These are phyloP conservation scores for Drosophila tanythrix DNA, from an alignment of 2,888 invertebrate genomes.

Conservation along the genomic window DNA sequence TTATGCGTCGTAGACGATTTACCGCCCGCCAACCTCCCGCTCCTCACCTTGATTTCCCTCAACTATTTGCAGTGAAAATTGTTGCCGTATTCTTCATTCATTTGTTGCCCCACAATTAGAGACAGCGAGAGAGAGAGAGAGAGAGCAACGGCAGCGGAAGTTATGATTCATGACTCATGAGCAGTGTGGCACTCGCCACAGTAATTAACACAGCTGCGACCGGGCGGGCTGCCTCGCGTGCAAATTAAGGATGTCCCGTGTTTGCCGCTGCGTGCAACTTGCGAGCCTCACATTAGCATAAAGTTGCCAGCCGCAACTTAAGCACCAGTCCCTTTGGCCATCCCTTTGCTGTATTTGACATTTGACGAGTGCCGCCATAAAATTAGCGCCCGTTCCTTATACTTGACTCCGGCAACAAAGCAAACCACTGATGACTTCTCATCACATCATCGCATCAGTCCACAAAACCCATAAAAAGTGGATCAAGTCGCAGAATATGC, in stretches of 20 bases:
- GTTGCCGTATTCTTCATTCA: slow-evolving; percentile 16
- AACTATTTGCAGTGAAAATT: slow-evolving; percentile 63
- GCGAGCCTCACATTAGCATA: slow-evolving; percentile 60
- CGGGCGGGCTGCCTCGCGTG: background rate
- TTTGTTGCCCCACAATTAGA: slow-evolving; percentile 72
- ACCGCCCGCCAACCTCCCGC: background rate
- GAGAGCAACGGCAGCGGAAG: slow-evolving; percentile 54
- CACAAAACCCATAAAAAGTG: slow-evolving; percentile 38
- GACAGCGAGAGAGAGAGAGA: background rate
- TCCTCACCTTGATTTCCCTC: slow-evolving; percentile 44
- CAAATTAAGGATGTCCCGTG: slow-evolving; percentile 41
- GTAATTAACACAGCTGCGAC: slow-evolving; percentile 72
- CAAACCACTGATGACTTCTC: slow-evolving; percentile 1
- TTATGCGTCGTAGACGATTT: slow-evolving; percentile 47
- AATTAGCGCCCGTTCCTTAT: slow-evolving; percentile 66
- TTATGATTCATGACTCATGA: slow-evolving; percentile 78
- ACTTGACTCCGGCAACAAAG: slow-evolving; percentile 46
- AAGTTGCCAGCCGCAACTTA: slow-evolving; percentile 24
- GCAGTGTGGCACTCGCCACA: slow-evolving; percentile 65
- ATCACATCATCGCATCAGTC: slow-evolving; percentile 10
- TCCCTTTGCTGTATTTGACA: slow-evolving; percentile 48
- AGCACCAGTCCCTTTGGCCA: slow-evolving; percentile 20
- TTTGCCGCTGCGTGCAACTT: slow-evolving; percentile 48
- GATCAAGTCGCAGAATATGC: slow-evolving; percentile 1
- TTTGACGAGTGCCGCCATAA: slow-evolving; percentile 69